These are phyloP conservation scores for Drymonia ruficornis DNA, from an alignment of 2,888 invertebrate genomes.

Conservation along the genomic window DNA sequence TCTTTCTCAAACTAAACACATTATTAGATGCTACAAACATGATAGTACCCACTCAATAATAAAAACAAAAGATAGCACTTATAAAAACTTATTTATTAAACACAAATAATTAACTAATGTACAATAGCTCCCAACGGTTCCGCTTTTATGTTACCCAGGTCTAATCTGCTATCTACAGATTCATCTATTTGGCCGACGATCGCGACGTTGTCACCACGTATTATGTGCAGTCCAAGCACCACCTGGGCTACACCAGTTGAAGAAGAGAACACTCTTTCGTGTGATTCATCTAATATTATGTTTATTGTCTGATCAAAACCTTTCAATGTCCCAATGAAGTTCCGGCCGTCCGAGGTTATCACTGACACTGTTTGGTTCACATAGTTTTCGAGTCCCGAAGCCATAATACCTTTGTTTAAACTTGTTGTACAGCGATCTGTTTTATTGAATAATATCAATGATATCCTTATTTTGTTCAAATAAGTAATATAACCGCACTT, in stretches of 20 bases:
- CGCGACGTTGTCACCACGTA: conserved; percentile 99
- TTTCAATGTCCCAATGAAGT: conserved; percentile 98
- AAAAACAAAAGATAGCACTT: conserved; percentile 4
- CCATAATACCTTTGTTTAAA: conserved; percentile 80
- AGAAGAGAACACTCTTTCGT: conserved; percentile 98
- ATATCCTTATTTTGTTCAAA: no score
- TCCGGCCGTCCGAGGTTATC: conserved; percentile 97
- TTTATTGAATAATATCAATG: background rate
- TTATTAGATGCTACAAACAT: no score
- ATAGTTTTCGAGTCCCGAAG: conserved; percentile 93
- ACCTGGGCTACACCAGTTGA: conserved; percentile 94
- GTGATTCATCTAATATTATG: conserved; percentile 98
- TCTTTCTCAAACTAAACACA: no score
- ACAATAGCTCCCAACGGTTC: conserved; percentile 93
- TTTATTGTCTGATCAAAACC: conserved; percentile 99
- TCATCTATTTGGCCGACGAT: conserved; percentile 94
- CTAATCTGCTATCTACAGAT: conserved; percentile 91
- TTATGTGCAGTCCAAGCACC: conserved; percentile 98
- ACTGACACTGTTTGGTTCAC: conserved; percentile 97
- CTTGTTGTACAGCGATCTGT: background rate
- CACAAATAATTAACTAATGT: conserved; percentile 86
- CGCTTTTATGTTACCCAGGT: conserved; percentile 91
- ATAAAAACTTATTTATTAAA: conserved; percentile 51
- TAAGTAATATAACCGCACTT: no score
- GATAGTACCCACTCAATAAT: background rate